phyloP scores from a whole-genome alignment of 2,888 invertebrate genomes.

The Hipparchia semele region DNA sequence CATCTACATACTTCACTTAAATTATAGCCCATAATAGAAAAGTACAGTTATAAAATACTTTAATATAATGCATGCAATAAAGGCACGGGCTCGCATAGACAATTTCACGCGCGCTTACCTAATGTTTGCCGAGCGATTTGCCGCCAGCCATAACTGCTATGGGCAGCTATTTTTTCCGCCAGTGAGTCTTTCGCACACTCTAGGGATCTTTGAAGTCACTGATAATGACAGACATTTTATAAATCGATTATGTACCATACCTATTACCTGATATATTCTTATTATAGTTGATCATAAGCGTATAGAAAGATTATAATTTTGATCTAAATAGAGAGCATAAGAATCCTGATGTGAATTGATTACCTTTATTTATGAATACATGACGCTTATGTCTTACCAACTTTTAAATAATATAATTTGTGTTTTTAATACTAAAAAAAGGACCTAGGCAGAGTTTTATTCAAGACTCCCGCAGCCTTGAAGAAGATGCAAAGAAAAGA shows the following conservation, averaged over 20 bases:
- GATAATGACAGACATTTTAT: background rate
- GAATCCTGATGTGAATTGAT: too few relatives aligned
- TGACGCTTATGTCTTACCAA: background rate
- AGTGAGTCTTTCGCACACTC: constrained; percentile 30
- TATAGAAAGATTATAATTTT: too few relatives aligned
- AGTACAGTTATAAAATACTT: constrained; percentile 43
- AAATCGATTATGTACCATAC: background rate
- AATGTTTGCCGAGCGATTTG: constrained; percentile 76
- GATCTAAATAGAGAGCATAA: too few relatives aligned
- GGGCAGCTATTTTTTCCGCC: constrained; percentile 43
- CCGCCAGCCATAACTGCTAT: constrained; percentile 52
- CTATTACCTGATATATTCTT: too few relatives aligned
- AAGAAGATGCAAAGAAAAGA: background rate
- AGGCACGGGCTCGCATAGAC: constrained; percentile 59
- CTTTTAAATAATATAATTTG: background rate
- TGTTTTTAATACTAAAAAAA: background rate
- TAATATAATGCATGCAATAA: constrained; percentile 61
- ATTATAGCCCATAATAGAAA: constrained; percentile 20
- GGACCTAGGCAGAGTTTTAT: too few relatives aligned
- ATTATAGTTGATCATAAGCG: too few relatives aligned
- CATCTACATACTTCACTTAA: background rate
- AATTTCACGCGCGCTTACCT: constrained; percentile 76
- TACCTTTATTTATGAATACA: too few relatives aligned
- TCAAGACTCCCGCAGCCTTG: too few relatives aligned
- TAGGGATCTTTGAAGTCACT: constrained; percentile 2